Base-by-base conservation (phyloP, 2,888 invertebrate genomes). In the Brenthis ino region DNA sequence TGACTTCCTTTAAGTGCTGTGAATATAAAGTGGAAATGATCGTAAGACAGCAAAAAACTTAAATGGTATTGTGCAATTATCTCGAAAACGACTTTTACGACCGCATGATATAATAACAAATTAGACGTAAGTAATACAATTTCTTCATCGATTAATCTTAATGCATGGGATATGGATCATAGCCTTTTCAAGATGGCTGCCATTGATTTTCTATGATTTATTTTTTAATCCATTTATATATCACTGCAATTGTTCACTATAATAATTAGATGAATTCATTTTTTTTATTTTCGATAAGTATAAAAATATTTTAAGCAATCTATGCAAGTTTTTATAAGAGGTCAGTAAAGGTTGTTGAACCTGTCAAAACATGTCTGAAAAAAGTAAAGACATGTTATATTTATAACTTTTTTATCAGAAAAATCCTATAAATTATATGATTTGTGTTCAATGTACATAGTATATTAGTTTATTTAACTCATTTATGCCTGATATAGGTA, bases 171-270 rank as follows among this genome's bases (percentile, higher is more conserved):
- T 74, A 75, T 75, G 66, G 70, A 51, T 57, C 71, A 75, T 67
- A 67, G 64, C 57, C 63, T 71, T 76, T 80, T 54, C 89, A 91
- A 91, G 82, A 91, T 91, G 91, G 91, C 91, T 85, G 85, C 83
- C 77, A 68, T 73, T 68, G 51, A 74, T 76, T 76, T 77, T 72
- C 72, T 77, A 73, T 76, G 75, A 76, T 80, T 80, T 85, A 83
- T 83, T 84, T 83, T 82, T 81, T 69, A 16, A 37, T 63, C 8
- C 50, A 43, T 53, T 6, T 43, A 2, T 1, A 28, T 56, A n/a
- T 33, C 11, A 11, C 12, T 8, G n/a, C 24, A 60, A 12, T 33
- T 16, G 6, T 12, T n/a, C 12, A 37, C 6, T 43, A 16, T n/a
- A 37, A 5, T 0, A 16, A 33, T 6, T 33, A 56, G 6, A 11